These are phyloP conservation scores for Aethes cnicana DNA, from an alignment of 2,888 invertebrate genomes.

Conservation along the genomic window DNA sequence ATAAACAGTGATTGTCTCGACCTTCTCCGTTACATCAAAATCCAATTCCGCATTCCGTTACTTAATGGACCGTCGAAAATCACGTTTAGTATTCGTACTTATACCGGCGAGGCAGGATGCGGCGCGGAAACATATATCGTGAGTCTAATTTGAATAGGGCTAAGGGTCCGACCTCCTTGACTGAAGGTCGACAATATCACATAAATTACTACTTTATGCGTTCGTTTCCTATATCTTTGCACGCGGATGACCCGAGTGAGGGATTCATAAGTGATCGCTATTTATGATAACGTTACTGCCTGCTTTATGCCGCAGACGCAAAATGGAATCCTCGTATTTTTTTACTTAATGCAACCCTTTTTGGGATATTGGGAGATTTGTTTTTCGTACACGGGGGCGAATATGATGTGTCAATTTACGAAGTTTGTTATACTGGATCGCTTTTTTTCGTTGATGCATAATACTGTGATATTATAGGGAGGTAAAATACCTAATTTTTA, in stretches of 20 bases:
- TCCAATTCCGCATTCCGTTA: slow-evolving; percentile 33
- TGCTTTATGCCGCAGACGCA: slow-evolving; percentile 27
- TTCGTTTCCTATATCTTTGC: slow-evolving; percentile 48
- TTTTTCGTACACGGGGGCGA: too few relatives aligned
- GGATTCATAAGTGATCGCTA: slow-evolving; percentile 38
- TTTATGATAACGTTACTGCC: slow-evolving; percentile 29
- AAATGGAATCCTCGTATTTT: slow-evolving; percentile 25
- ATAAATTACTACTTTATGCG: slow-evolving; percentile 63
- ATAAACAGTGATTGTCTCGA: slow-evolving; percentile 11
- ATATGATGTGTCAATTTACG: too few relatives aligned
- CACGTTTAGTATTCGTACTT: slow-evolving; percentile 51
- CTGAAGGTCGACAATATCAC: slow-evolving; percentile 59
- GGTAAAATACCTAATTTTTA: too few relatives aligned
- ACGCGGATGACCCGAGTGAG: slow-evolving; percentile 38
- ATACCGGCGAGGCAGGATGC: slow-evolving; percentile 38
- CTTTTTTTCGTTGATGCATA: too few relatives aligned
- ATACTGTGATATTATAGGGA: too few relatives aligned
- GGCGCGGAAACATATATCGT: slow-evolving; percentile 45
- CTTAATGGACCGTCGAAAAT: slow-evolving; percentile 57
- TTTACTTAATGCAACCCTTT: slow-evolving; percentile 22
- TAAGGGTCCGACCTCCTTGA: slow-evolving; percentile 51
- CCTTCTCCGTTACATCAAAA: slow-evolving; percentile 12
- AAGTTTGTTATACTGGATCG: too few relatives aligned
- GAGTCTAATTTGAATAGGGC: slow-evolving; percentile 64
- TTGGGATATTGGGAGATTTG: slow-evolving; percentile 6